Base-by-base conservation (phyloP, 1,140 invertebrate species). In the Papilio glaucus region DNA sequence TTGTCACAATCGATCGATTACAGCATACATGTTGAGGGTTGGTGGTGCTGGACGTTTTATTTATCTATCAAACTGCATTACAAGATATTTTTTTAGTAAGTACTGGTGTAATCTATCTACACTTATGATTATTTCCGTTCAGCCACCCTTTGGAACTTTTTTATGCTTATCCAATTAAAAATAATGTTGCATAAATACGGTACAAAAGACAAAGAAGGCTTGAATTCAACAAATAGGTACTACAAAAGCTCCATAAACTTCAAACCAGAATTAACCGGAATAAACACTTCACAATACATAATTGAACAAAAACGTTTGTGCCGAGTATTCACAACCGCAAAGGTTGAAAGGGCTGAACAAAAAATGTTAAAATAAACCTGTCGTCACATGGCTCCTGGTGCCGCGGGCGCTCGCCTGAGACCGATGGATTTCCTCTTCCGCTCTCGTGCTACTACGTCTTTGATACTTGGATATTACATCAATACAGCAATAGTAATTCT, bases 301-400 rank as follows among this genome's bases (percentile, higher is more conserved):
- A 57, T 57, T 57, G 12, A 57, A 24, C 24, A 57, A 72, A 45
- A 67, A 37, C 41, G 42, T 76, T 75, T n/a, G 53, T 80, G 75
- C 67, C 72, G 70, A 75, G 70, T n/a, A 60, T 77, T 49, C 75
- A 80, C 75, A 73, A 75, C 62, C 26, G 38, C 73, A 86, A 83
- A 87, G 82, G 82, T 85, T 76, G 68, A 80, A 80, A 86, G 86
- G 87, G 81, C 76, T 68, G 61, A 65, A 73, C 75, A 87, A 87
- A 89, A 87, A 88, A 79, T n/a, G 71, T 84, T n/a, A 77, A 73
- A 79, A 83, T 77, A 77, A 82, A 87, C 79, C 62, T 65, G 72
- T 81, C 77, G 82, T 84, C 84, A 82, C 82, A 83, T 82, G 85
- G 78, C 82, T 73, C 83, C 82, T 79, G 78, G 78, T 77, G 73